These are phyloP conservation scores for Horisme vitalbata DNA, from an alignment of 2,888 invertebrate species.

Conservation along the genomic window DNA sequence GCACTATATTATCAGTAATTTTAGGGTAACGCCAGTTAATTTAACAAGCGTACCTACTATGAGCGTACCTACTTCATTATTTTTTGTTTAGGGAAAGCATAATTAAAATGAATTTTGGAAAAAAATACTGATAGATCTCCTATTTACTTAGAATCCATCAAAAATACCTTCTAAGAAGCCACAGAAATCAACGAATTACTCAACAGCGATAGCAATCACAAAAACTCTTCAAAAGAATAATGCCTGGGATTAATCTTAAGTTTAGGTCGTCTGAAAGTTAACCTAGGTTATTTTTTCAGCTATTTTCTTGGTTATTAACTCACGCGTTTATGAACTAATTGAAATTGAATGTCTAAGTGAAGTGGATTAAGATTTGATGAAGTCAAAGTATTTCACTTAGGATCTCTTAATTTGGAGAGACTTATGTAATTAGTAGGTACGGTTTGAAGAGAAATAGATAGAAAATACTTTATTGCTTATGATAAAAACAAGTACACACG, in stretches of 20 bases:
- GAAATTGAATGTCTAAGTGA: constrained; percentile 2
- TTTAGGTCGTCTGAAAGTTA: constrained; percentile 8
- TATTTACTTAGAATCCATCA: background rate
- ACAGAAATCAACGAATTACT: background rate
- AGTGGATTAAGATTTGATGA: background rate
- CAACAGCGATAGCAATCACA: background rate
- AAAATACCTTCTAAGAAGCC: background rate
- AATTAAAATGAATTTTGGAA: too few species aligned
- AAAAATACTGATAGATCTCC: background rate
- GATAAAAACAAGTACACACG: too few species aligned
- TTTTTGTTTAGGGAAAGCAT: too few species aligned
- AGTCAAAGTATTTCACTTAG: background rate
- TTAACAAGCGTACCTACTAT: too few species aligned
- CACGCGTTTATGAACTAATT: constrained; percentile 7
- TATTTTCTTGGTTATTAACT: background rate
- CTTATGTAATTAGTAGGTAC: too few species aligned
- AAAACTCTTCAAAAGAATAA: constrained; percentile 1
- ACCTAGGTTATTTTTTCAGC: constrained; percentile 4
- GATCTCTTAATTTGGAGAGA: too few species aligned
- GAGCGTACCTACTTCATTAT: too few species aligned
- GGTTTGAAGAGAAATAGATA: too few species aligned
- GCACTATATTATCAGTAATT: too few species aligned
- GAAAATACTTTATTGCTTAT: too few species aligned
- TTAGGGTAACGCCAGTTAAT: too few species aligned
- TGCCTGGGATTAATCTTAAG: constrained; percentile 1